phyloP scores from a whole-genome alignment of 2,797 vertebrate genomes.

The Onychomys arenicola region DNA sequence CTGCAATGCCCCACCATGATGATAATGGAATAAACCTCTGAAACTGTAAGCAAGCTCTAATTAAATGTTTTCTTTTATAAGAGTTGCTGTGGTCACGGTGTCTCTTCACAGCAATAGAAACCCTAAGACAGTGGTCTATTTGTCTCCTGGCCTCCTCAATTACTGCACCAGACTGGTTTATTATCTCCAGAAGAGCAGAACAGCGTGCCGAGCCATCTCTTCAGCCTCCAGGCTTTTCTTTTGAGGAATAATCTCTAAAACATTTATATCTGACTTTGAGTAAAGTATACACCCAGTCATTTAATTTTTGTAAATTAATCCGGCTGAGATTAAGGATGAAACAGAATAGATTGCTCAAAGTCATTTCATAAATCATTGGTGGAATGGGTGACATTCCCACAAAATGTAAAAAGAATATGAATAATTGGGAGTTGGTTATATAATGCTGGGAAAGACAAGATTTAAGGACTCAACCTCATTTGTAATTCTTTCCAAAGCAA shows the following conservation, averaged over 20 bases:
- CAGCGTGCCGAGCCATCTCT: not conserved
- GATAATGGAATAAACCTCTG: no score
- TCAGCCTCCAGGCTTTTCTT: not conserved
- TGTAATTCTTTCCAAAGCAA: not conserved
- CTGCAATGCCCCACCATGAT: no score
- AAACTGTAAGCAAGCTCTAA: no score
- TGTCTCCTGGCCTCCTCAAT: no score
- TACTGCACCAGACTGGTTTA: no score
- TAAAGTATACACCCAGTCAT: not conserved
- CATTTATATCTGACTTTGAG: not conserved
- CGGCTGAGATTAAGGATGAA: conserved; percentile 30
- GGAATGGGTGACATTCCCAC: not conserved
- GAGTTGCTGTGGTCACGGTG: no score
- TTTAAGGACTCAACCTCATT: conserved; percentile 13
- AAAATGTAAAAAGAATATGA: conserved; percentile 15
- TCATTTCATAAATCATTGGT: conserved; percentile 34
- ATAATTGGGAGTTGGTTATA: conserved; percentile 36
- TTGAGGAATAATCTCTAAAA: not conserved
- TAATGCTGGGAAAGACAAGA: conserved; percentile 3
- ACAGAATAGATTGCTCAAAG: not conserved
- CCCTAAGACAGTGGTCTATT: no score
- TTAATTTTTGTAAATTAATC: conserved; percentile 34
- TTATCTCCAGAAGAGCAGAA: not conserved
- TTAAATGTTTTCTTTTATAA: no score
- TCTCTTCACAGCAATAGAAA: no score